Conservation (phyloP, 2,888 invertebrate genomes). For the Gerosis bhagava region DNA sequence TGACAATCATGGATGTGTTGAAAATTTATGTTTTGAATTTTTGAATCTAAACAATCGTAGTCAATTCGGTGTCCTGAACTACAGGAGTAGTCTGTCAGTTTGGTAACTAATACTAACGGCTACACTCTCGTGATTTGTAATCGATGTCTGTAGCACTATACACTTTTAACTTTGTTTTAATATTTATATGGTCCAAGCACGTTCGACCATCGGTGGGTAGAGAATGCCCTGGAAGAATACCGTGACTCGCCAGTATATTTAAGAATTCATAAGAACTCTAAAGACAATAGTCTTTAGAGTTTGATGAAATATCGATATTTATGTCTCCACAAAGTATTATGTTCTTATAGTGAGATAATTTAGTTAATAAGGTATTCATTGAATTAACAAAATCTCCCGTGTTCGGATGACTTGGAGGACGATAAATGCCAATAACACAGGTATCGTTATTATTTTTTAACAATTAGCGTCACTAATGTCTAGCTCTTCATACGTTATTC, state of each 20-base stretch:
- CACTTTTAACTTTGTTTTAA: conserved; percentile 1
- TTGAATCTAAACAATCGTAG: not conserved
- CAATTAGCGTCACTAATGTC: conserved; percentile 17
- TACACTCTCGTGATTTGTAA: not conserved
- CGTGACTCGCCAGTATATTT: conserved; percentile 28
- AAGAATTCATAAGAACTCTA: conserved; percentile 31
- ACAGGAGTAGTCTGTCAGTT: not conserved
- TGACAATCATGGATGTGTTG: not conserved
- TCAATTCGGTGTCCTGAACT: too few relatives aligned
- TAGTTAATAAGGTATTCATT: conserved; percentile 8
- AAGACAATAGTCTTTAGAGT: conserved; percentile 12
- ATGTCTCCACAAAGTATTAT: conserved; percentile 34
- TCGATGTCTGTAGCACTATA: not conserved
- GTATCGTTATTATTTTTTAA: conserved; percentile 18
- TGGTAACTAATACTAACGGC: not conserved
- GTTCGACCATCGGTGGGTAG: not conserved
- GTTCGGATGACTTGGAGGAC: conserved; percentile 21
- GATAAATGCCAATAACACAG: conserved; percentile 25
- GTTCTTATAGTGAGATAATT: conserved; percentile 22
- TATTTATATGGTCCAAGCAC: not conserved
- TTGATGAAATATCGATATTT: conserved; percentile 26
- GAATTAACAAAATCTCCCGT: conserved; percentile 19
- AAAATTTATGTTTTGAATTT: conserved; percentile 1
- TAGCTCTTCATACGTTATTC: conserved; percentile 25
- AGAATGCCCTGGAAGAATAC: conserved; percentile 24